Percentiles rank a stretch among this genome's conserved stretches.
phyloP scores from a whole-genome alignment of 2,888 invertebrate species.

The Trichogramma evanescens region DNA sequence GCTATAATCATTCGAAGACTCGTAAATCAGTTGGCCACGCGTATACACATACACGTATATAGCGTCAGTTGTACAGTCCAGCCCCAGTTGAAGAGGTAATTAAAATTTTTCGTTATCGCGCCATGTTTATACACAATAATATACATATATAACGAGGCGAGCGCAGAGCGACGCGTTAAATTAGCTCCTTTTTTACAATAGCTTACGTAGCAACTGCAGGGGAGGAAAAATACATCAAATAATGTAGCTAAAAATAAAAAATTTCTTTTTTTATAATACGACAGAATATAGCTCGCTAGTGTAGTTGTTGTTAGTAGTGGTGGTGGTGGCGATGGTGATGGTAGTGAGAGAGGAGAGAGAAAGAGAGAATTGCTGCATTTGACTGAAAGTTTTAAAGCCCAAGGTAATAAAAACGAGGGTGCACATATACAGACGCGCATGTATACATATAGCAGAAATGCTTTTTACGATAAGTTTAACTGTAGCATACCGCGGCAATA shows the following conservation, averaged over 20 bases:
- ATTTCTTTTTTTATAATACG: no score
- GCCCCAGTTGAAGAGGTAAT: constrained; percentile 4
- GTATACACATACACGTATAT: no score
- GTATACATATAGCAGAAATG: constrained; percentile 1
- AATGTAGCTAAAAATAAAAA: no score
- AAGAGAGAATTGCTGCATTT: constrained; percentile 1
- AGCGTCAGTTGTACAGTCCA: no score
- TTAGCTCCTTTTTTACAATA: constrained; percentile 1
- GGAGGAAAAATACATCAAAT: no score
- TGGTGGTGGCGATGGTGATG: neutral
- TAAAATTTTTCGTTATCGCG: constrained; percentile 21
- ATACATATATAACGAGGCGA: no score
- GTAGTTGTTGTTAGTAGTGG: no score
- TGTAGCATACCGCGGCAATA: neutral
- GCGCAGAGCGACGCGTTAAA: constrained; percentile 11
- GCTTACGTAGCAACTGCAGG: no score
- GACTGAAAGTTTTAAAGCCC: constrained; percentile 22
- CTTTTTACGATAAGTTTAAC: constrained; percentile 25
- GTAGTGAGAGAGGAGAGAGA: neutral
- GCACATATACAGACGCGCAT: neutral
- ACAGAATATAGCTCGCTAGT: no score
- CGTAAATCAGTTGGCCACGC: constrained; percentile 15
- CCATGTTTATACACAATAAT: neutral
- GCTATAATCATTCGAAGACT: neutral
- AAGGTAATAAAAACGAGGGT: constrained; percentile 21